These are phyloP conservation scores for Bubo bubo DNA, from an alignment of 2,113 vertebrate genomes.

Conservation along the genomic window DNA sequence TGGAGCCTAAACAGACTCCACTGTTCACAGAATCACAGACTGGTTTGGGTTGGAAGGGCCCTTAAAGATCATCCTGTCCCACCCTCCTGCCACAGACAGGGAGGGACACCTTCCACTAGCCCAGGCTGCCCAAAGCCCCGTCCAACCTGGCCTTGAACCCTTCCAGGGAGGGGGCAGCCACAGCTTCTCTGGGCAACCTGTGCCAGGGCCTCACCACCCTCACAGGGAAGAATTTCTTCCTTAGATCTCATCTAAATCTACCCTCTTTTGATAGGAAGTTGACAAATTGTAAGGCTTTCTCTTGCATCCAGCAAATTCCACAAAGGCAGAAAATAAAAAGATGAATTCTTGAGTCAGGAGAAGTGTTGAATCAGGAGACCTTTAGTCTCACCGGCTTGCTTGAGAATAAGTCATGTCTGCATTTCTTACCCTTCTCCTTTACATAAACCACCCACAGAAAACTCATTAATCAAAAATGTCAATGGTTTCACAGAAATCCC, in stretches of 20 bases:
- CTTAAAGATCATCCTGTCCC: too few relatives aligned
- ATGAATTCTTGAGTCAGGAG: slow-evolving; percentile 12
- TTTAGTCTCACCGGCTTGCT: neutral
- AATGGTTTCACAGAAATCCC: neutral
- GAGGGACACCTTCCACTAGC: too few relatives aligned
- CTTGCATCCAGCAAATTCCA: neutral
- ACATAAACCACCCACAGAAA: slow-evolving; percentile 11
- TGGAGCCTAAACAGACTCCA: neutral
- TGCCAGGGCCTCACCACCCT: too few relatives aligned
- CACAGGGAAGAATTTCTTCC: too few relatives aligned
- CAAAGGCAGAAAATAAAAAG: neutral
- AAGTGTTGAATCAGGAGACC: slow-evolving; percentile 42
- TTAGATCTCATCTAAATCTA: too few relatives aligned
- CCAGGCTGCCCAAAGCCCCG: too few relatives aligned
- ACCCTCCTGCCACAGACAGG: too few relatives aligned
- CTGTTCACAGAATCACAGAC: neutral
- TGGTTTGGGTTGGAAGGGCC: too few relatives aligned
- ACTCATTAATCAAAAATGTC: slow-evolving; percentile 25
- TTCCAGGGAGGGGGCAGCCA: too few relatives aligned
- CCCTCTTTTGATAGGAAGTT: neutral
- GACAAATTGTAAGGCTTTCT: neutral
- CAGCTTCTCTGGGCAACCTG: too few relatives aligned
- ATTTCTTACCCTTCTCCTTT: neutral
- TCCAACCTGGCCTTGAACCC: too few relatives aligned
- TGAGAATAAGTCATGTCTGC: neutral